These are phyloP conservation scores for Mastomys coucha DNA, from an alignment of 2,113 vertebrate genomes.

Conservation along the genomic window DNA sequence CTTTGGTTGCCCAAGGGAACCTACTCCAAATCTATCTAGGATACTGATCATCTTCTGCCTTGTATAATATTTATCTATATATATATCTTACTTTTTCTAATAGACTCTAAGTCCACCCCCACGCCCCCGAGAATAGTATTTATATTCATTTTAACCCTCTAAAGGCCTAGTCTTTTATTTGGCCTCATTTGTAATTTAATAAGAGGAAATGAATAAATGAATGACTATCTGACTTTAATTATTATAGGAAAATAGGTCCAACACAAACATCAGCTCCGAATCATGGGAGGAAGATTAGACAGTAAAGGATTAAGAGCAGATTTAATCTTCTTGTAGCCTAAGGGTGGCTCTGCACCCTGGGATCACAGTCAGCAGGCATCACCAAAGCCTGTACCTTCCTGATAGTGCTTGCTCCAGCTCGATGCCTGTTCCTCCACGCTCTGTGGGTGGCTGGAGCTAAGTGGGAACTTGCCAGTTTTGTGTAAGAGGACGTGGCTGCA, in stretches of 20 bases:
- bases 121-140: not conserved
- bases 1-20: not conserved
- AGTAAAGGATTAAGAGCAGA: not conserved
- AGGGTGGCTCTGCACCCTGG: not conserved
- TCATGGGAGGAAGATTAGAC: not conserved
- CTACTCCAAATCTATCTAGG: not conserved
- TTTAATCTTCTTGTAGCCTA: not conserved
- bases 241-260: constrained; percentile 34
- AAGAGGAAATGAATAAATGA: constrained; percentile 59
- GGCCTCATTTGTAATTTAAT: constrained; percentile 46
- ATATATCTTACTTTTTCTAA: not conserved
- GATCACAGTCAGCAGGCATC: not conserved
- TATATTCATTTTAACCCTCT: constrained; percentile 53
- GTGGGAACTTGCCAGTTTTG: not conserved
- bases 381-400: not conserved
- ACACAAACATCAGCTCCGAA: not conserved
- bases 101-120: not conserved
- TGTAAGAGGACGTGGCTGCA: not conserved
- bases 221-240: constrained; percentile 54
- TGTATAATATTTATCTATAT: not conserved
- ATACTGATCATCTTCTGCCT: not conserved
- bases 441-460: not conserved
- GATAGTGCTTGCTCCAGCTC: not conserved
- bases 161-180: constrained; percentile 18
- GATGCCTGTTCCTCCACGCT: not conserved